Evolutionary conservation across 2,888 invertebrate genomes (phyloP), one percentile per base, ranked within the genome.

Genomic region (Dexiosoma caninum): DNA sequence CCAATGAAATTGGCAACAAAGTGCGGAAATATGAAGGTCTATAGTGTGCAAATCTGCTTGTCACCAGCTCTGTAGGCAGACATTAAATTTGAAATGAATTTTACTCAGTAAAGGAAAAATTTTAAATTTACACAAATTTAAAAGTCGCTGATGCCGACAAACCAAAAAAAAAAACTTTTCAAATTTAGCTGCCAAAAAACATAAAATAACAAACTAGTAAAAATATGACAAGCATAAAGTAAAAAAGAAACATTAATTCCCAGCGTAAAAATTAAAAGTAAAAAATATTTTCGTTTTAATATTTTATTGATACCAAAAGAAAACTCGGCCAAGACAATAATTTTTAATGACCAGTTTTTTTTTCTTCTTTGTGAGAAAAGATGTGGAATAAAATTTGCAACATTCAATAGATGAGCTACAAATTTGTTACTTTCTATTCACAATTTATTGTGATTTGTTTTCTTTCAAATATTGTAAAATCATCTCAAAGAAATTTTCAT

Each of bases 401-500:
- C 66, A 78, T 46, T 60, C 67, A 53, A 71, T 55, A 53, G 66
- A 67, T 67, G n/a, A 55, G 32, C 67, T 32, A 42, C 35, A 32
- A 53, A 55, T 44, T 69, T 42, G 32, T 30, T 16, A 2, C 12
- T 14, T 59, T 75, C 40, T 42, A 10, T 49, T 62, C 37, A 37
- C 51, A 62, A 49, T 60, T 49, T 14, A n/a, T 35, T 40, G 9
- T 7, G 16, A 14, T 71, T 64, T 62, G 7, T 71, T 71, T 53
- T 55, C 32, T 37, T 27, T 5, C 67, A 42, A 62, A 44, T 69
- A 42, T 69, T 62, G 78, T 40, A 40, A 69, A 62, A 55, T 74
- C 67, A 55, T 60, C 40, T 74, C 57, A 49, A 37, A 37, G 37
- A 37, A 37, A 37, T 60, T 42, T 71, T 57, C 7, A 6, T 57